These are phyloP conservation scores for Eupithecia vulgata DNA, from an alignment of 2,888 invertebrate genomes.

Conservation along the genomic window DNA sequence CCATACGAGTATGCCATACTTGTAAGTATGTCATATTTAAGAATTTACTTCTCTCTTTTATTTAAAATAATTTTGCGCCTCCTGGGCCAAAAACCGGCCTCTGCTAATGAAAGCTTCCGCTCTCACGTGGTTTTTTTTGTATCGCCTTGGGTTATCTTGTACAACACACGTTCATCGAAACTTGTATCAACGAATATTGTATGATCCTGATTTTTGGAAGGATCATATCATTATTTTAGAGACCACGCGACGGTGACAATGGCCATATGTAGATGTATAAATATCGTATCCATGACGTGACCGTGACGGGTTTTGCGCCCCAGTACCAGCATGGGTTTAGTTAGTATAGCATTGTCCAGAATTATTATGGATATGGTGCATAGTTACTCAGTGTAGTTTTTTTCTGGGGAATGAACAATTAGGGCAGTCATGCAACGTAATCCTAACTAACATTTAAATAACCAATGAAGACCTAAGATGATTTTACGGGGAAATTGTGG, in stretches of 20 bases:
- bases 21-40: background rate
- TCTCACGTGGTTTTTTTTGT: slow-evolving; percentile 20
- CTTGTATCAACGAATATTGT: background rate
- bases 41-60: background rate
- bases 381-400: background rate
- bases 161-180: background rate
- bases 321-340: background rate
- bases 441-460: background rate
- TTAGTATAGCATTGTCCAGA: background rate
- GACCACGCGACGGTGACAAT: background rate
- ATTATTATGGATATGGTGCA: background rate
- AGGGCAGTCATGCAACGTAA: background rate
- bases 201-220: background rate
- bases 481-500: background rate
- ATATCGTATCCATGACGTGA: background rate
- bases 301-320: too few species aligned
- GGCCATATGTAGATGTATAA: background rate
- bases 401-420: background rate
- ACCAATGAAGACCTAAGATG: background rate
- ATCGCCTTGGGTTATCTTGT: background rate
- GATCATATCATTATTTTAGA: background rate
- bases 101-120: slow-evolving; percentile 52
- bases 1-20: background rate
- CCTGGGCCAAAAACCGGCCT: slow-evolving; percentile 42
- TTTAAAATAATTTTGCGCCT: slow-evolving; percentile 27